Base-by-base conservation (phyloP, 1,140 invertebrate genomes). In the Pemphigus obesinymphae region DNA sequence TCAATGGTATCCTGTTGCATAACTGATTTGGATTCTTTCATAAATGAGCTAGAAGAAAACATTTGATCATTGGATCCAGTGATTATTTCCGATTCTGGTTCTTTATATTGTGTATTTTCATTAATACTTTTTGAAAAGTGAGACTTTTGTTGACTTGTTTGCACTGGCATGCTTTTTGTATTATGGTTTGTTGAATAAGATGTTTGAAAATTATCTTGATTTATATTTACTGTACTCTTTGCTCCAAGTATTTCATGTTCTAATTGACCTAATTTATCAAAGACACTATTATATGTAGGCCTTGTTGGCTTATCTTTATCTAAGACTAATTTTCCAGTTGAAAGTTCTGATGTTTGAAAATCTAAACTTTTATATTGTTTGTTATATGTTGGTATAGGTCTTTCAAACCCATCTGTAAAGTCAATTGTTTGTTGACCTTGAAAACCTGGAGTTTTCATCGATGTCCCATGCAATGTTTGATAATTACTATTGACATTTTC, bases 21-120 rank as follows among this genome's bases (percentile, higher is more conserved):
- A 17, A 26, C 26, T 58, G 34, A 58, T 37, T 58, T 37, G 23
- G 34, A 37, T 15, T 78, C 50, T 80, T 45, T 63, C 40, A 29
- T 20, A 45, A 40, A 63, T 23, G 55, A 63, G 1, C 26, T 80
- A n/a, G 37, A 45, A 40, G 15, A 37, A 45, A 26, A 45, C 17
- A 26, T 43, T n/a, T 72, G n/a, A n/a, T 17, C 68, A 43, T 72
- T 37, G 3, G 7, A 26, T 43, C 7, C 40, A 15, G 11, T 17
- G 11, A 20, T 29, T n/a, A 53, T 61, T 63, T 80, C 76, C 3
- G 55, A 80, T 61, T 61, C 50, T 40, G 55, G 76, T 31, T 80
- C 76, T 45, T 63, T 20, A 45, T 80, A 63, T 63, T 80, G 76
- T 45, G 53, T 40, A 23, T 80, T 26, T 63, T 80, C 55, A 29